A percentile compares a stretch with the other conserved stretches of the same genome.
Evolutionary conservation across 1,140 invertebrate genomes (phyloP).

Genomic region (Gryllus bimaculatus): DNA sequence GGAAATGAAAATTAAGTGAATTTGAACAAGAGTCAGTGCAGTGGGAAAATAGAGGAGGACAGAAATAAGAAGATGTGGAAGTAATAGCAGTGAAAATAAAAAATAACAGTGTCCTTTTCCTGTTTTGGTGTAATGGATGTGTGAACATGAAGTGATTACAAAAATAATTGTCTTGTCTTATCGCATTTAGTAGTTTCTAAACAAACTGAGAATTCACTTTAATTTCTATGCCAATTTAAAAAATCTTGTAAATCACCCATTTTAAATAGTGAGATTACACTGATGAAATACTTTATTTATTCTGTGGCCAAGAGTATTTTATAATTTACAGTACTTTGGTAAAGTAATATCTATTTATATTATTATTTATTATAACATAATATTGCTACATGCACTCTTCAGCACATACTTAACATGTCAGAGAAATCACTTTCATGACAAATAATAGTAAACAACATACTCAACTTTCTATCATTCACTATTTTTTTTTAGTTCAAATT

Average conservation of each 20-base stretch:
- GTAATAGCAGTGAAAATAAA: background rate
- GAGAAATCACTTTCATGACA: background rate
- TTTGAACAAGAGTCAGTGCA: background rate
- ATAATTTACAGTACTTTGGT: too few relatives aligned
- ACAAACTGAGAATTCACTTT: background rate
- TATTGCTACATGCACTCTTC: background rate
- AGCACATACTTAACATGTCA: background rate
- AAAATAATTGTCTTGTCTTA: conserved; percentile 1
- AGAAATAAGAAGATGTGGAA: background rate
- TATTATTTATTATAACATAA: background rate
- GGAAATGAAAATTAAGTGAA: background rate
- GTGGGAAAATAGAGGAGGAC: background rate
- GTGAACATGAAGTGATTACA: background rate
- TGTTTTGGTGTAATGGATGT: background rate
- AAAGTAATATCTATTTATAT: too few relatives aligned
- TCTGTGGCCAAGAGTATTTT: too few relatives aligned
- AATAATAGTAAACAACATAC: background rate
- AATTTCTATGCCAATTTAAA: background rate
- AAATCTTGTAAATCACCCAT: too few relatives aligned
- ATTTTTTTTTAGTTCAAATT: background rate
- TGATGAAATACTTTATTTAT: too few relatives aligned
- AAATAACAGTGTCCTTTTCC: background rate
- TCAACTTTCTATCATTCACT: background rate
- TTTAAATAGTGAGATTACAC: too few relatives aligned
- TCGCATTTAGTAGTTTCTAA: background rate